Base-by-base conservation (phyloP, 35 echinoderm and acorn worm species). In the Acanthaster planci region DNA sequence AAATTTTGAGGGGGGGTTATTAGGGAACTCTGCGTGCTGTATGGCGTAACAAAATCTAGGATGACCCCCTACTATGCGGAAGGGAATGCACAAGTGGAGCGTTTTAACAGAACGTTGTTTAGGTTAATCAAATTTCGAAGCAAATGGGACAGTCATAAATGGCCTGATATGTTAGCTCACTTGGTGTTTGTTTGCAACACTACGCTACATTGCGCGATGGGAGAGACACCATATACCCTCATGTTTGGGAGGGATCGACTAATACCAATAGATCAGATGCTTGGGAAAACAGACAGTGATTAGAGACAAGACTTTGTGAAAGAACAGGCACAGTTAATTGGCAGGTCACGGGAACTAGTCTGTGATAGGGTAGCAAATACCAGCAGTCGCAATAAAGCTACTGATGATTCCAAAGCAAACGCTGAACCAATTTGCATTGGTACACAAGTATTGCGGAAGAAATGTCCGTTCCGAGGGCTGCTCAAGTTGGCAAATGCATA, bases 51-150 rank as follows among this genome's bases (percentile, higher is more conserved):
- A 5, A 95, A 95, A 55, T 78, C 76, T 8, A 21, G 42, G 12
- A 47, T 12, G 4, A 47, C 42, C 4, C 42, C 42, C 4, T 47
- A 47, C 12, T 12, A 47, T 47, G 4, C 42, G 42, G 42, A 47
- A 47, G 42, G 42, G 4, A 47, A 47, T 12, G 42, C 42, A 6
- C 91, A 88, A 39, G 83, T 64, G 31, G 91, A 93, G 75, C 34
- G 86, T 27, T 93, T 89, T 51, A 93, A 93, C 36, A 16, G 91
- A 2, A 93, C 91, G 1, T 52, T 93, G 72, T 87, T 89, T 89
- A 86, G 88, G 38, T 36, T 81, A 36, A 76, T 92, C 12, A 58
- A 78, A 31, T 92, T 59, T 0, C 52, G 89, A 37, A 30, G 78
- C 34, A 39, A 53, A 17, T 57, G 79, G 34, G 60, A 82, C 37